These are phyloP conservation scores for Melikaiella ostensackeni DNA, from an alignment of 2,888 invertebrate genomes.

Conservation along the genomic window DNA sequence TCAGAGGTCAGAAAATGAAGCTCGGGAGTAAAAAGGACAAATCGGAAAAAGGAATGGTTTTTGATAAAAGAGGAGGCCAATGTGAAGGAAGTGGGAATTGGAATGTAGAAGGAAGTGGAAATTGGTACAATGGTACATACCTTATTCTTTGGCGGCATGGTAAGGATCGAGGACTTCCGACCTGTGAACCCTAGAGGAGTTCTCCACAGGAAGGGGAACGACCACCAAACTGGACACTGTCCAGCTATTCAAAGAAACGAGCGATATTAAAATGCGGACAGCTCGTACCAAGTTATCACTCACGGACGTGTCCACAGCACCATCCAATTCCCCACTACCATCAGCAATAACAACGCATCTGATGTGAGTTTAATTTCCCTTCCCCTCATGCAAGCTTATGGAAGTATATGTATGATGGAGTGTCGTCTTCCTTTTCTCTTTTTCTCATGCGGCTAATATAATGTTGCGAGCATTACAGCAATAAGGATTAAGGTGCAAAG, in stretches of 20 bases:
- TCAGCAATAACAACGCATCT: conserved; percentile 13
- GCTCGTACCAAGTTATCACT: conserved; percentile 68
- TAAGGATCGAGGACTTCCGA: conserved; percentile 32
- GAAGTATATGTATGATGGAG: conserved; percentile 11
- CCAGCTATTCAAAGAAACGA: conserved; percentile 61
- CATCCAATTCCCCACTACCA: conserved; percentile 63
- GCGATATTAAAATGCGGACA: conserved; percentile 68
- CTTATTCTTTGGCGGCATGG: conserved; percentile 68
- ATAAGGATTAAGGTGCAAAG: conserved; percentile 60
- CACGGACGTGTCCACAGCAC: conserved; percentile 58
- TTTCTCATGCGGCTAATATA: conserved; percentile 41
- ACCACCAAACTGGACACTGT: conserved; percentile 60
- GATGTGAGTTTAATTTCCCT: conserved; percentile 32
- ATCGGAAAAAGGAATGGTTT: background rate
- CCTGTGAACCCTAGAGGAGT: background rate
- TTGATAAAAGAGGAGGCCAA: background rate
- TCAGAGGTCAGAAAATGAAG: background rate
- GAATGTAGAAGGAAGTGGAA: background rate
- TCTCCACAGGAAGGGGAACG: conserved; percentile 15
- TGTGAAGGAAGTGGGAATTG: background rate
- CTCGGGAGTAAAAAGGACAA: background rate
- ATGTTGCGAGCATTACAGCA: conserved; percentile 18
- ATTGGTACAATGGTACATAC: conserved; percentile 52
- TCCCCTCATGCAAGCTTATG: conserved; percentile 28
- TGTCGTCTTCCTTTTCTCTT: conserved; percentile 19